Base-by-base conservation (phyloP, 1,140 invertebrate species). In the Drosophila tsacasi region DNA sequence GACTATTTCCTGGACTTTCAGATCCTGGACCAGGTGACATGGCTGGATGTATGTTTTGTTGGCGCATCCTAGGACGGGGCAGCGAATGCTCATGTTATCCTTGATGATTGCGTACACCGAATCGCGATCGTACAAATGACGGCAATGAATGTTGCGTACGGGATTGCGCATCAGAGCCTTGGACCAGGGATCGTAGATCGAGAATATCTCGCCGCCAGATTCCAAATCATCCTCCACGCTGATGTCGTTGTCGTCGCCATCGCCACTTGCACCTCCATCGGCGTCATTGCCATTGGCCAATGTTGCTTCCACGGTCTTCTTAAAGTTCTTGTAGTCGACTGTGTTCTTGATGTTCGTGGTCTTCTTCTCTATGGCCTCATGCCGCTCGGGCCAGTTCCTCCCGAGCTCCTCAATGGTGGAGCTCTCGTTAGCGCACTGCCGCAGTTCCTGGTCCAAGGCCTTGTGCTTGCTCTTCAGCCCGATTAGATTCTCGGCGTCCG, bases 131-230 rank as follows among this genome's bases (percentile, higher is more conserved):
- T 85, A 85, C 37, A 87, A 60, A 39, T 85, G 83, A 9, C 83
- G 83, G 9, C 83, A 85, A 2, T 47, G 75, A 0, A 4, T 71
- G 27, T 86, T 85, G 5, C 69, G 69, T 10, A 86, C 54, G 1
- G 83, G 83, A 52, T 86, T 54, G 13, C 40, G 10, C 65, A 85
- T 79, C 1, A 86, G 19, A 1, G 25, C 40, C 50, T 82, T 86
- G 8, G 83, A 68, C 83, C 83, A 85, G 0, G 83, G 83, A 47
- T 85, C 83, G 21, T 59, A 50, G 21, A 85, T 46, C 5, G 83
- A 82, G 23, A 75, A 59, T 2, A 52, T 37, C 19, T 55, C 67
- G 23, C 40, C 49, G 17, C 52, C 72, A 39, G 42, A 7, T 12
- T 42, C 52, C 19, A 32, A 12, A 15, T 68, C 23, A 8, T 35